A percentile compares a stretch with the other conserved stretches of the same genome.
Evolutionary conservation across 2,797 vertebrate genomes (phyloP).

Genomic region (Chelidonichthys spinosus): DNA sequence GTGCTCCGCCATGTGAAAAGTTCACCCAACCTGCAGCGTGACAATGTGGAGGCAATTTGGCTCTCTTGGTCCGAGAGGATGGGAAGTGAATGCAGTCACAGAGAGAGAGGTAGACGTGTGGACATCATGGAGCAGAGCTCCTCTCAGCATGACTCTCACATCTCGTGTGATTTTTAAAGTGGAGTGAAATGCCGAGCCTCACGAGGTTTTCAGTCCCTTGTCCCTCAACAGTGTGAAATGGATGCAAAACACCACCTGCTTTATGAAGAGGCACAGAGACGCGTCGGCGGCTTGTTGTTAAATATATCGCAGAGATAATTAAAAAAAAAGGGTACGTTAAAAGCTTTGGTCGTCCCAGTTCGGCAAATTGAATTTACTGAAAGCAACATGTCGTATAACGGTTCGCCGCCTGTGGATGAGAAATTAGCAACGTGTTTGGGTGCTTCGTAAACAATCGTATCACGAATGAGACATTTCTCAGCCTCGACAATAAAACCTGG

Average conservation of each 20-base stretch:
- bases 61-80: constrained; percentile 14
- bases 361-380: constrained; percentile 39
- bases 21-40: constrained; percentile 46
- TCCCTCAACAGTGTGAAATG: constrained; percentile 48
- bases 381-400: constrained; percentile 26
- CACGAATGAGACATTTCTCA: constrained; percentile 63
- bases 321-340: constrained; percentile 23
- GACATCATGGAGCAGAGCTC: constrained; percentile 30
- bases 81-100: constrained; percentile 36
- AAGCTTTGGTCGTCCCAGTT: constrained; percentile 20
- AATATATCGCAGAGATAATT: constrained; percentile 39
- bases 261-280: constrained; percentile 9
- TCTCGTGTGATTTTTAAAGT: constrained; percentile 63
- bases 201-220: constrained; percentile 71
- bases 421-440: constrained; percentile 57
- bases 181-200: constrained; percentile 52
- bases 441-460: constrained; percentile 65
- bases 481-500: constrained; percentile 13
- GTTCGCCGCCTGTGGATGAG: constrained; percentile 60
- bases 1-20: constrained; percentile 29
- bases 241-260: constrained; percentile 45
- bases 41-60: constrained; percentile 62
- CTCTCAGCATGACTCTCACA: constrained; percentile 60
- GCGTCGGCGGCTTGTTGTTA: constrained; percentile 10
- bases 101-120: constrained; percentile 34